Conservation (phyloP, 2,888 invertebrate species). For the Nesidiocoris tenuis region DNA sequence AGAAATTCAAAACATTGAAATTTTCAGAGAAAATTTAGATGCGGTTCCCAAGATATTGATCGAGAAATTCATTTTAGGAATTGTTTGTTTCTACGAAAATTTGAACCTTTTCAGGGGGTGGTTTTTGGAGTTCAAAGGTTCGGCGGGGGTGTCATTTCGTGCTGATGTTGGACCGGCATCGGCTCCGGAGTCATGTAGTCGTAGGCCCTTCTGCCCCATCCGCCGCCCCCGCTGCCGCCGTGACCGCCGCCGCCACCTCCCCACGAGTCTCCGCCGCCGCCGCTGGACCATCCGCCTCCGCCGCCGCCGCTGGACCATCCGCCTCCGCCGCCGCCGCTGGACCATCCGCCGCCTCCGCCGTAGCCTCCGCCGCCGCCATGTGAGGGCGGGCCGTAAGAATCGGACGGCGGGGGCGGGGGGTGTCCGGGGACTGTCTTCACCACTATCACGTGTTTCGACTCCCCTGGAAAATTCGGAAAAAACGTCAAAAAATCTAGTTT, state of each 20-base stretch:
- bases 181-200: constrained; percentile 11
- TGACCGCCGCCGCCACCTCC: constrained; percentile 2
- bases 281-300: constrained; percentile 14
- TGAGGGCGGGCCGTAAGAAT: constrained; percentile 30
- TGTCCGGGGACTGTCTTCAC: constrained; percentile 38
- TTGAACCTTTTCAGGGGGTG: neutral
- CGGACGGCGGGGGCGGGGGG: constrained; percentile 12
- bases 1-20: neutral
- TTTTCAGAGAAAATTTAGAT: neutral
- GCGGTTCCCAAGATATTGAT: neutral
- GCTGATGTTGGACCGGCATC: neutral
- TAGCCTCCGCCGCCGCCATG: constrained; percentile 15
- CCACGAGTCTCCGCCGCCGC: constrained; percentile 3
- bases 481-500: too few species aligned
- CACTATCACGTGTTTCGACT: constrained; percentile 44
- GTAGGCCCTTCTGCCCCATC: constrained; percentile 44
- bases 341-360: constrained; percentile 16
- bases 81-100: neutral
- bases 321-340: constrained; percentile 11
- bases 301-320: constrained; percentile 29
- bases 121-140: neutral
- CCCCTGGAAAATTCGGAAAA: constrained; percentile 19
- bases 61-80: neutral
- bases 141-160: neutral
- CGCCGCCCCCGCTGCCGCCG: constrained; percentile 28